phyloP scores from a whole-genome alignment of 2,113 vertebrate species.

The Barbus barbus region DNA sequence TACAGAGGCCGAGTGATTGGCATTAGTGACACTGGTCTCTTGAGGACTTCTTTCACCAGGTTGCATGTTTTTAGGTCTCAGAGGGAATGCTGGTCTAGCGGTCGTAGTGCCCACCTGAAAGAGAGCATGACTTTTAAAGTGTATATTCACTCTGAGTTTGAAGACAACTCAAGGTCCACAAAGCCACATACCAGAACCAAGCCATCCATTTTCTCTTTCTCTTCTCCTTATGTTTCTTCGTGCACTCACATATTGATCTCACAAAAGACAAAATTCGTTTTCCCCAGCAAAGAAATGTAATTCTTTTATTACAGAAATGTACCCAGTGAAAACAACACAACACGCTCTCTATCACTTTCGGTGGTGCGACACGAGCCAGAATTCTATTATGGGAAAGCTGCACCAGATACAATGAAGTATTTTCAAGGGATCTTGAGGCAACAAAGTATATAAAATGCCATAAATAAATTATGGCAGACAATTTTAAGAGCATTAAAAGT shows the following conservation, averaged over 20 bases:
- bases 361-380: constrained; percentile 42
- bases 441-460: constrained; percentile 65
- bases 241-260: constrained; percentile 54
- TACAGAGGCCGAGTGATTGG: no score
- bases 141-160: not conserved
- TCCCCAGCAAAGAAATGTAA: constrained; percentile 50
- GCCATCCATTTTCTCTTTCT: constrained; percentile 32
- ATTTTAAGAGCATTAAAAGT: constrained; percentile 69
- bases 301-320: constrained; percentile 59
- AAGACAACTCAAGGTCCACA: not conserved
- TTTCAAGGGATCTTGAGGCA: constrained; percentile 63
- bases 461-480: constrained; percentile 68
- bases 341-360: constrained; percentile 34
- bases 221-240: constrained; percentile 30
- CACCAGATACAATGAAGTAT: constrained; percentile 64
- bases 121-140: not conserved
- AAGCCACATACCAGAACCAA: constrained; percentile 8
- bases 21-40: no score
- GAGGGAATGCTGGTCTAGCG: not conserved
- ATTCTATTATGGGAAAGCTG: constrained; percentile 59
- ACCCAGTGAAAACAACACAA: constrained; percentile 49
- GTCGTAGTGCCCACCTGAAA: not conserved
- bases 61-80: not conserved
- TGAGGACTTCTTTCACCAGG: no score
- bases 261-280: constrained; percentile 56